phyloP scores from a whole-genome alignment of 1,140 invertebrate genomes.

The Riptortus pedestris region DNA sequence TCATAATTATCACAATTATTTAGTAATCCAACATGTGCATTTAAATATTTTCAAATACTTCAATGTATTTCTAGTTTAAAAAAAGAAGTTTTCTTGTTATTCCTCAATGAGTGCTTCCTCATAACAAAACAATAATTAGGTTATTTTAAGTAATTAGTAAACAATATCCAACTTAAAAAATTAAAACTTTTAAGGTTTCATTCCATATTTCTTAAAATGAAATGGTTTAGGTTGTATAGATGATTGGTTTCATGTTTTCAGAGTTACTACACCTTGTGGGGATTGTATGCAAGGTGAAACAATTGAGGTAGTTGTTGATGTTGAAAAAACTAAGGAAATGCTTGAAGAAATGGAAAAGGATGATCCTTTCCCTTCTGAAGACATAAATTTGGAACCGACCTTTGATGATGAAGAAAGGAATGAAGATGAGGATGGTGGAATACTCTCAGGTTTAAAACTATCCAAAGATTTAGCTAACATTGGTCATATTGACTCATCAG shows the following conservation, averaged over 20 bases:
- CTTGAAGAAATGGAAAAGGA: conserved; percentile 6
- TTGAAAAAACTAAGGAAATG: conserved; percentile 11
- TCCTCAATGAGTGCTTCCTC: no score
- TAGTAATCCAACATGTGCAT: no score
- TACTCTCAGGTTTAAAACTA: conserved; percentile 29
- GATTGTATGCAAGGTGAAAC: conserved; percentile 5
- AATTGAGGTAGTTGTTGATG: conserved; percentile 15
- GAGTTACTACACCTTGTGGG: conserved; percentile 15
- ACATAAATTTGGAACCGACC: neutral
- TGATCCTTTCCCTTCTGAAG: neutral
- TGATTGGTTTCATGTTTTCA: conserved; percentile 18
- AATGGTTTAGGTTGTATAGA: no score
- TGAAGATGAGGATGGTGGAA: conserved; percentile 21
- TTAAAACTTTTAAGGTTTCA: no score
- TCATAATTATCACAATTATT: no score
- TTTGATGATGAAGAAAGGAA: conserved; percentile 13
- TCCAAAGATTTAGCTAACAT: conserved; percentile 40
- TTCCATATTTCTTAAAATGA: no score
- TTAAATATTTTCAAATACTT: no score
- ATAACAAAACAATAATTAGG: no score
- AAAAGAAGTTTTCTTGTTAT: no score
- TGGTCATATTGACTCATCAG: conserved; percentile 68
- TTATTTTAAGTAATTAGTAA: no score
- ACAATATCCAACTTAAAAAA: no score
- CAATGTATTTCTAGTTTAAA: no score